Evolutionary conservation across 2,797 vertebrate species (phyloP).

Genomic region (Pelodytes ibericus): DNA sequence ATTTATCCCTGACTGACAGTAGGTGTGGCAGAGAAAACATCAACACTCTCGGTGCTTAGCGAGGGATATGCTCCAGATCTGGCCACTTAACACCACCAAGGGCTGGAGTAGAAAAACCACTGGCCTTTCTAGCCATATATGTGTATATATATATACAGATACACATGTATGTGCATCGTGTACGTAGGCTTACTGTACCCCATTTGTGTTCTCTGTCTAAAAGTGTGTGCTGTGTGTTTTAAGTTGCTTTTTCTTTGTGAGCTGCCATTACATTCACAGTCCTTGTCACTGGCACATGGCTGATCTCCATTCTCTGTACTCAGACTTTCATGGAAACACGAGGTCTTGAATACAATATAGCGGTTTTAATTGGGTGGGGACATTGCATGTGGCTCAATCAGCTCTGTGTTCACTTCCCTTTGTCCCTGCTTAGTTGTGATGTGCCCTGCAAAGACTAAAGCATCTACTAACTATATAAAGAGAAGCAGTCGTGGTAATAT

Average conservation of each 20-base stretch:
- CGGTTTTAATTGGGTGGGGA: neutral
- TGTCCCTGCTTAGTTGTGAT: neutral
- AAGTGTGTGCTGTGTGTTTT: neutral
- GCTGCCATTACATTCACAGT: neutral
- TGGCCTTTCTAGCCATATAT: neutral
- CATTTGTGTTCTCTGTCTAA: neutral
- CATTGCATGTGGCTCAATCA: neutral
- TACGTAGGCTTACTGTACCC: neutral
- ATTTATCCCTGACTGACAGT: neutral
- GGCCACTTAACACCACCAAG: too few species aligned
- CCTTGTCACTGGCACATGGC: neutral
- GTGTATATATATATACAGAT: too few species aligned
- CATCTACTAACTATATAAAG: neutral
- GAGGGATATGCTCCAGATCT: too few species aligned
- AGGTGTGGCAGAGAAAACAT: neutral
- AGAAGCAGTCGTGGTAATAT: neutral
- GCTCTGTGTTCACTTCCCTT: neutral
- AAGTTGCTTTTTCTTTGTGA: neutral
- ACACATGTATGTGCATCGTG: neutral
- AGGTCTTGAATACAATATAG: neutral
- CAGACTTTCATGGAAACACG: neutral
- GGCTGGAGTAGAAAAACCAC: neutral
- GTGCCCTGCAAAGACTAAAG: neutral
- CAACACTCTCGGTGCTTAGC: neutral
- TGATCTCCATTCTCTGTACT: neutral